Percentiles rank a stretch among this genome's conserved stretches.
Evolutionary conservation across 2,797 vertebrate genomes (phyloP).

Genomic region (Sphenopsis melanotis): DNA sequence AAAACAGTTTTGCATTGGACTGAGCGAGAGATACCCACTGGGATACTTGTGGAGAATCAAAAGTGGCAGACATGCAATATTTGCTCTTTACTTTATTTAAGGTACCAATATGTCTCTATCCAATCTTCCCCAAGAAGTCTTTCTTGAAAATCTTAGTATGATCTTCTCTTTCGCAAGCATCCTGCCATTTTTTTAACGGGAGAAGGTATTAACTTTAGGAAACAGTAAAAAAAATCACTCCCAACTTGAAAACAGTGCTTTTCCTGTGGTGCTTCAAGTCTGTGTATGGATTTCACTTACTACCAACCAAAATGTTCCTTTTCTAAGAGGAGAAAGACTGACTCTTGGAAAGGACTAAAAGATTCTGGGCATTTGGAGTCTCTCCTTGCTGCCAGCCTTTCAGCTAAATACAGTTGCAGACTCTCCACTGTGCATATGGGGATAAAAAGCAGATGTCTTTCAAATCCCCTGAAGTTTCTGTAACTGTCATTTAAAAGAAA

Average conservation of each 20-base stretch:
- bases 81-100: not conserved
- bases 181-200: not conserved
- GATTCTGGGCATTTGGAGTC: not conserved
- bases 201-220: not conserved
- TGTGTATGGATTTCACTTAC: not conserved
- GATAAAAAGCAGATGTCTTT: conserved; percentile 29
- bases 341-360: not conserved
- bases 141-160: not conserved
- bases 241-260: not conserved
- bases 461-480: conserved; percentile 3
- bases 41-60: not conserved
- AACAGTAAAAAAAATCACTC: not conserved
- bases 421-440: not conserved
- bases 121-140: not conserved
- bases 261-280: not conserved
- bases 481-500: conserved; percentile 24
- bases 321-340: not conserved
- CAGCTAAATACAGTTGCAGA: not conserved
- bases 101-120: not conserved
- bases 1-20: not conserved
- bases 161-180: not conserved
- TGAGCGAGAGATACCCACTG: not conserved
- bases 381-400: not conserved
- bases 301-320: not conserved
- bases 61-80: not conserved